Evolutionary conservation across 2,797 vertebrate species (phyloP).

Genomic region (Philypnodon macrostomus): DNA sequence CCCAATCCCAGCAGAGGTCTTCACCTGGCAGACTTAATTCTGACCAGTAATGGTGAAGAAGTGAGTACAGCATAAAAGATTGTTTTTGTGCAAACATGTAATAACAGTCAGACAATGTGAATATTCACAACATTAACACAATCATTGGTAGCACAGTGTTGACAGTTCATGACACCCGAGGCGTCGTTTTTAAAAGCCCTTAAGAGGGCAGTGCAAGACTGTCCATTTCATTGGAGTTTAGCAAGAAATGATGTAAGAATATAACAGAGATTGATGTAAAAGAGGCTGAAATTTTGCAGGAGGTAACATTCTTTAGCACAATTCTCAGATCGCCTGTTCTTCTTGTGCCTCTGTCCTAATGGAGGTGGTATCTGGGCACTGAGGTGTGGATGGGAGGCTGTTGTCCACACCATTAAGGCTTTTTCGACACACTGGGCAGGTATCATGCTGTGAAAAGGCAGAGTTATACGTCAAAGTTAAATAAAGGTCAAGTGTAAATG

Average conservation of each 20-base stretch:
- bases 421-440: conserved; percentile 91
- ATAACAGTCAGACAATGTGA: conserved; percentile 31
- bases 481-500: conserved; percentile 8
- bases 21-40: no score
- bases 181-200: conserved; percentile 46
- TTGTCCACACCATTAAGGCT: conserved; percentile 87
- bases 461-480: conserved; percentile 6
- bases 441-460: conserved; percentile 81
- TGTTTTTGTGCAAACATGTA: conserved; percentile 20
- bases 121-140: conserved; percentile 35
- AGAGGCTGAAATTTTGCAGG: no score
- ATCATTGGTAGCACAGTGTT: conserved; percentile 27
- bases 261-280: background rate
- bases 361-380: conserved; percentile 56
- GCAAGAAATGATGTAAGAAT: background rate
- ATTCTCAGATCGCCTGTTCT: conserved; percentile 80
- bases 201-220: conserved; percentile 27
- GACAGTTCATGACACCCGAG: conserved; percentile 46
- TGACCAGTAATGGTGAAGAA: no score
- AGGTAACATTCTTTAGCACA: conserved; percentile 20
- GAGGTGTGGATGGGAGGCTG: conserved; percentile 66
- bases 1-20: no score
- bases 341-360: conserved; percentile 74
- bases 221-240: conserved; percentile 16
- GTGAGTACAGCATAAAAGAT: conserved; percentile 15